These are phyloP conservation scores for Tetropium fuscum DNA, from an alignment of 2,888 invertebrate species.

Conservation along the genomic window DNA sequence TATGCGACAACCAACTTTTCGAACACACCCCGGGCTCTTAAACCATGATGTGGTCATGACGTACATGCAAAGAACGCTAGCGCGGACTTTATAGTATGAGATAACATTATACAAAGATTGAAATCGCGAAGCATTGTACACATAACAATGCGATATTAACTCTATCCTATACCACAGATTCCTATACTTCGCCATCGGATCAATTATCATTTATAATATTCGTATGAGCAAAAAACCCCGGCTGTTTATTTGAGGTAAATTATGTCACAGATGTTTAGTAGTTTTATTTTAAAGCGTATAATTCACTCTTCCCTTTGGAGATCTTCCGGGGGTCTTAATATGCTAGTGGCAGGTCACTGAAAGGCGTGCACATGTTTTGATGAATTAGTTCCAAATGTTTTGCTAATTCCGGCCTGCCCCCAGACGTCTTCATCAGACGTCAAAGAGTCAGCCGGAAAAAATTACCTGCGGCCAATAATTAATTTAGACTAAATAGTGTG, in stretches of 20 bases:
- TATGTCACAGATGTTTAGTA: constrained; percentile 17
- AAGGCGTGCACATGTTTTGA: constrained; percentile 34
- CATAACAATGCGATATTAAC: too few relatives aligned
- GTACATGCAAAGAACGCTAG: too few relatives aligned
- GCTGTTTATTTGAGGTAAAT: constrained; percentile 13
- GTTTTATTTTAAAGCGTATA: constrained; percentile 17
- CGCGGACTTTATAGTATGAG: too few relatives aligned
- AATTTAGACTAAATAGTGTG: constrained; percentile 28
- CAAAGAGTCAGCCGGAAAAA: constrained; percentile 28
- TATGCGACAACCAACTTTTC: too few relatives aligned
- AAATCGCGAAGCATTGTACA: too few relatives aligned
- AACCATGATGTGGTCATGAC: too few relatives aligned
- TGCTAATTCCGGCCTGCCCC: constrained; percentile 37
- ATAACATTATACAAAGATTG: too few relatives aligned
- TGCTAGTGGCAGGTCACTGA: constrained; percentile 22
- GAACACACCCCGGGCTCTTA: too few relatives aligned
- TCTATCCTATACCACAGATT: too few relatives aligned
- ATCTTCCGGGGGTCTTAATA: constrained; percentile 14
- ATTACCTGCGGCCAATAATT: constrained; percentile 33
- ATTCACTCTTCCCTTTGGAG: constrained; percentile 18
- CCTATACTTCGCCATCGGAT: too few relatives aligned
- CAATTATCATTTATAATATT: too few relatives aligned
- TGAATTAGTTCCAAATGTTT: constrained; percentile 44
- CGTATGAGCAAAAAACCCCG: too few relatives aligned
- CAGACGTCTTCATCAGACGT: constrained; percentile 40